These are phyloP conservation scores for Acrocera orbiculus DNA, from an alignment of 2,888 invertebrate species.

Conservation along the genomic window DNA sequence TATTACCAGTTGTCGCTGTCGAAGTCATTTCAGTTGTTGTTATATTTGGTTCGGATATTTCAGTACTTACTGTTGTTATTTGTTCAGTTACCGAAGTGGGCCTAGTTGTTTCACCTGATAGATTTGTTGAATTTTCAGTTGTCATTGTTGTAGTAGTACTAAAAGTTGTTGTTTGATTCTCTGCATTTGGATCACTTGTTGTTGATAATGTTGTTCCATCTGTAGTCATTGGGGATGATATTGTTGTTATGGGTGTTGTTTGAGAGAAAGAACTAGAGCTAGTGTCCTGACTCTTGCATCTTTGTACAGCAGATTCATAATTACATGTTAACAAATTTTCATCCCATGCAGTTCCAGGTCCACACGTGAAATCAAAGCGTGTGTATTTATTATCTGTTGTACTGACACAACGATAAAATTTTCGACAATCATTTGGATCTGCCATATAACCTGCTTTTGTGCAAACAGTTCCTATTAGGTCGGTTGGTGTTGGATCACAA, in stretches of 20 bases:
- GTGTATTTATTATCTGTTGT: slow-evolving; percentile 20
- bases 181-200: slow-evolving; percentile 7
- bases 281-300: slow-evolving; percentile 1
- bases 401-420: slow-evolving; percentile 40
- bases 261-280: not conserved
- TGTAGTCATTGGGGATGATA: not conserved
- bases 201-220: slow-evolving; percentile 8
- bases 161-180: not conserved
- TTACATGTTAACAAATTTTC: slow-evolving; percentile 32
- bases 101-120: slow-evolving; percentile 5
- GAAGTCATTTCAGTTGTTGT: not conserved
- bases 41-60: not conserved
- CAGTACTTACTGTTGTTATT: not conserved
- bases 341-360: slow-evolving; percentile 35
- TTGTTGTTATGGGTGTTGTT: not conserved
- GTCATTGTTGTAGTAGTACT: slow-evolving; percentile 5
- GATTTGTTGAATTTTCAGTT: slow-evolving; percentile 5
- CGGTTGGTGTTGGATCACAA: too few relatives aligned
- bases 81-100: not conserved
- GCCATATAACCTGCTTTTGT: slow-evolving; percentile 30
- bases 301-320: slow-evolving; percentile 11
- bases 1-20: slow-evolving; percentile 7
- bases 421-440: slow-evolving; percentile 35
- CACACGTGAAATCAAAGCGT: slow-evolving; percentile 28
- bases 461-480: too few relatives aligned